These are phyloP conservation scores for Poeciliopsis infans DNA, from an alignment of 2,797 vertebrate genomes.

Conservation along the genomic window DNA sequence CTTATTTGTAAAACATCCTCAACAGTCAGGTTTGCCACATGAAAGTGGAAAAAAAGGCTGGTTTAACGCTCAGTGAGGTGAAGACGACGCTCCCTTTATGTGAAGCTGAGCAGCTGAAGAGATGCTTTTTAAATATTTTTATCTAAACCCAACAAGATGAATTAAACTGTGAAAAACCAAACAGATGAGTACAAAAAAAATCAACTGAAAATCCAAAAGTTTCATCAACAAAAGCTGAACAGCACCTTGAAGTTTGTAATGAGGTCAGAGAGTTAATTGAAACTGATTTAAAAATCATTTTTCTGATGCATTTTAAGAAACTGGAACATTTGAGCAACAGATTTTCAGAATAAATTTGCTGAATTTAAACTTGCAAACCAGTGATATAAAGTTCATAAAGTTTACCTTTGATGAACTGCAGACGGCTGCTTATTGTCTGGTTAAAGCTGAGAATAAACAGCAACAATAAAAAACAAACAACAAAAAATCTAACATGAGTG, in stretches of 20 bases:
- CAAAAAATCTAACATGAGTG: background rate
- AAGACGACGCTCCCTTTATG: background rate
- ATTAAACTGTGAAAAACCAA: constrained; percentile 1
- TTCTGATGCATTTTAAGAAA: background rate
- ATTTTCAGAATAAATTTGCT: background rate
- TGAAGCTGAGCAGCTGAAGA: background rate
- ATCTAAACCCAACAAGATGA: background rate
- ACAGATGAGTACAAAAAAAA: background rate
- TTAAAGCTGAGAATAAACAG: background rate
- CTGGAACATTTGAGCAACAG: background rate
- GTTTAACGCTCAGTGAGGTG: background rate
- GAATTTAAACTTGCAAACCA: constrained; percentile 1
- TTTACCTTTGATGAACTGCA: background rate
- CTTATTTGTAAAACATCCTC: background rate
- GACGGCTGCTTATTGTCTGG: background rate
- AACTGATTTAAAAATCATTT: background rate
- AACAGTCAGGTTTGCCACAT: background rate
- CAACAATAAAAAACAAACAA: background rate
- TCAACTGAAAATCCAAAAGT: background rate
- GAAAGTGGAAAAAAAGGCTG: background rate
- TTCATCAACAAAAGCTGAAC: background rate
- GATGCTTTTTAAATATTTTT: background rate
- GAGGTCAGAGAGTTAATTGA: background rate
- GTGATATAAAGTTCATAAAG: background rate
- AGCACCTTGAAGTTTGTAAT: background rate